phyloP scores from a whole-genome alignment of 2,797 vertebrate species.

The Microhierax caerulescens region DNA sequence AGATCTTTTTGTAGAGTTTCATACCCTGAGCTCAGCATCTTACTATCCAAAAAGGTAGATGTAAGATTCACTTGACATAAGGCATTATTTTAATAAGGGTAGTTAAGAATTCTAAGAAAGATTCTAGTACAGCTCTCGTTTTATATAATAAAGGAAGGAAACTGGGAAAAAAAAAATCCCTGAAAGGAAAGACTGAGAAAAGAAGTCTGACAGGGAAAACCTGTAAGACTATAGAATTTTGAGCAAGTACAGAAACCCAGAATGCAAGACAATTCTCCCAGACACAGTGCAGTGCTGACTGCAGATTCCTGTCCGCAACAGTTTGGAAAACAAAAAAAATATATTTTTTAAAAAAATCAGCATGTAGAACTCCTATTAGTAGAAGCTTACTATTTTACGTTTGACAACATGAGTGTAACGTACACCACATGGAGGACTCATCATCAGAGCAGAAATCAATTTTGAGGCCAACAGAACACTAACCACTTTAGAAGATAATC shows the following conservation, averaged over 20 bases:
- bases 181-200: background rate
- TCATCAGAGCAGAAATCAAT: background rate
- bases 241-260: background rate
- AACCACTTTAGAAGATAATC: background rate
- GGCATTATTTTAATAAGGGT: background rate
- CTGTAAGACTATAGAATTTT: background rate
- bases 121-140: background rate
- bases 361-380: background rate
- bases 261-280: background rate
- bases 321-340: too few relatives aligned
- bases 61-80: background rate
- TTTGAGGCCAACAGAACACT: background rate
- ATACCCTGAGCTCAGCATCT: background rate
- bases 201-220: background rate
- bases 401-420: background rate
- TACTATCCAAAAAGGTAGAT: background rate
- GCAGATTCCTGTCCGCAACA: background rate
- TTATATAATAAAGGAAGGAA: background rate
- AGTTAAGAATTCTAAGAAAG: background rate
- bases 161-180: background rate
- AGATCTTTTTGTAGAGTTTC: background rate
- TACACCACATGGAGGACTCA: background rate
- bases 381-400: background rate
- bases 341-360: background rate
- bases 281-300: background rate